Evolutionary conservation across 2,113 vertebrate species (phyloP), one percentile per base, ranked within the genome.

Genomic region (Hypocryptadius cinnamomeus): DNA sequence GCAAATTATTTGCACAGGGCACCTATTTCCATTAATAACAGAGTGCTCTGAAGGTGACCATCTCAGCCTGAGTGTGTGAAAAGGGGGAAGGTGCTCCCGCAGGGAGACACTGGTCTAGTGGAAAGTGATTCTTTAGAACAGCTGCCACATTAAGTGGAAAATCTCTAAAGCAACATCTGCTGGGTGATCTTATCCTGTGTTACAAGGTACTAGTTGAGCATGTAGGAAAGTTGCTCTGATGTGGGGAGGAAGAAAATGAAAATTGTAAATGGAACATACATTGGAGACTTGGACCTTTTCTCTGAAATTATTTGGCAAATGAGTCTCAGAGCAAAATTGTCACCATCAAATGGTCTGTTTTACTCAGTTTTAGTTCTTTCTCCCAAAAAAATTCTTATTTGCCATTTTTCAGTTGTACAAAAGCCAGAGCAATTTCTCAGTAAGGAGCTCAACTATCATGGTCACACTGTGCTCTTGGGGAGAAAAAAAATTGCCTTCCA

Each of bases 401-500:
- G 31, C 20, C 25, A 22, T 64, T 76, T 70, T 88, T 78, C 17
- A 82, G 20, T 56, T n/a, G 31, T 61, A 79, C 54, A 37, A 84
- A 92, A 92, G 69, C 39, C 69, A 54, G 68, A 87, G 30, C 22
- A 42, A 53, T 87, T 92, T 90, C 65, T 80, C 61, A 56, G 48
- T 65, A 90, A 90, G 72, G 42, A 93, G 50, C 59, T 87, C 27
- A 31, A 33, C 79, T 91, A 51, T 94, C 83, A 45, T 90, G 47
- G 44, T 92, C 79, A 80, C 56, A 51, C 77, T 87, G 63, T 88
- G 87, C 87, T 95, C 78, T 60, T 57, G 60, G 76, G 76, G 76
- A 51, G 65, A 59, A 88, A 97, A 97, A 97, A 97, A 98, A 97
- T 97, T 98, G 96, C 97, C 96, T 98, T 98, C 96, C 80, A 98